Evolutionary conservation across 2,888 invertebrate genomes (phyloP).

Genomic region (Azorinus chamasolen): DNA sequence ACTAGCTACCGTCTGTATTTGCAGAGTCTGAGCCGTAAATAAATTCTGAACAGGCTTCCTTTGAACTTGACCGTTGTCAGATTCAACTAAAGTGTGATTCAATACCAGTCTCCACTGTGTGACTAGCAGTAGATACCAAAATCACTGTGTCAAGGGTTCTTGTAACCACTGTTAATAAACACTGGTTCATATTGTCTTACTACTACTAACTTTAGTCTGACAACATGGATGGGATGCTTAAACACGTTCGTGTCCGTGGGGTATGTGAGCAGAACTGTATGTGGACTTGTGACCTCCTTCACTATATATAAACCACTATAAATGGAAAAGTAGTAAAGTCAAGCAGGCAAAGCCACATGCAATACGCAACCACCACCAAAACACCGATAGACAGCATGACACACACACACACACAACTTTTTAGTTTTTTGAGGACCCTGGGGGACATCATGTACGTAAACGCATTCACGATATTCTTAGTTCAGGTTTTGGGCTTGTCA

Average conservation of each 20-base stretch:
- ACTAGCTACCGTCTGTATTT: background rate
- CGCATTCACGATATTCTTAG: slow-evolving; percentile 19
- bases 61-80: no score
- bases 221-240: slow-evolving; percentile 49
- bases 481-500: slow-evolving; percentile 13
- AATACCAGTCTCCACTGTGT: background rate
- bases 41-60: no score
- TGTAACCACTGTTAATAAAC: slow-evolving; percentile 26
- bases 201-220: slow-evolving; percentile 56
- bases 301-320: slow-evolving; percentile 57
- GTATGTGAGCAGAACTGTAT: slow-evolving; percentile 41
- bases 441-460: no score
- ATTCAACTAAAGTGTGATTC: no score
- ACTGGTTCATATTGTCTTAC: slow-evolving; percentile 47
- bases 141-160: slow-evolving; percentile 3
- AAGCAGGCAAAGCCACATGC: slow-evolving; percentile 61
- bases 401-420: slow-evolving; percentile 22
- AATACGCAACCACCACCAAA: no score
- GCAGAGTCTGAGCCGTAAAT: no score
- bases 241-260: slow-evolving; percentile 15
- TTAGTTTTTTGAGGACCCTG: no score
- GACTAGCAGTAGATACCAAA: background rate
- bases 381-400: no score
- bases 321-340: no score
- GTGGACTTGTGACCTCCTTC: slow-evolving; percentile 34